These are phyloP conservation scores for Palythoa caribaeorum DNA, from an alignment of 92 coral and sea anemone species.

Conservation along the genomic window DNA sequence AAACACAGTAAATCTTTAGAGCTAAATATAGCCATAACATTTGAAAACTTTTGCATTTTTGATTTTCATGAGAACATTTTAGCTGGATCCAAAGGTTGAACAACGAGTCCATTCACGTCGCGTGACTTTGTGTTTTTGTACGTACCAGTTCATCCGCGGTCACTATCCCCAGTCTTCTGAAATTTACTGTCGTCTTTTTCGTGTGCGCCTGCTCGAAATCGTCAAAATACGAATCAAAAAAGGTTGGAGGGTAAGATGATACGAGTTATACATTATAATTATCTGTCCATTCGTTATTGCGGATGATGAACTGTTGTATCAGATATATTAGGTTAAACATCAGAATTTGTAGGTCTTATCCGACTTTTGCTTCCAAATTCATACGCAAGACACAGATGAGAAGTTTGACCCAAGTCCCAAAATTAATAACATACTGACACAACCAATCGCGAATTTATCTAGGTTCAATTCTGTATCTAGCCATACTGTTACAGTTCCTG, in stretches of 20 bases:
- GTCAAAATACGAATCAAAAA: background rate
- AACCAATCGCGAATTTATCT: too few species aligned
- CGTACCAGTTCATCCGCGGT: conserved; percentile 6
- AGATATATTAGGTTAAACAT: too few species aligned
- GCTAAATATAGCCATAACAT: background rate
- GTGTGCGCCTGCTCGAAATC: background rate
- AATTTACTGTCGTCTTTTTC: background rate
- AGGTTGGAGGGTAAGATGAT: background rate
- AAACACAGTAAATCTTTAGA: background rate
- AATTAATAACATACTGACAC: too few species aligned
- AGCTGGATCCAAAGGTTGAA: background rate
- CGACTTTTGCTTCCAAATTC: too few species aligned
- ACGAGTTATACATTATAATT: too few species aligned
- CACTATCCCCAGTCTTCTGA: background rate
- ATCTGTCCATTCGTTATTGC: too few species aligned
- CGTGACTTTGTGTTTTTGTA: background rate
- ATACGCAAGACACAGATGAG: too few species aligned
- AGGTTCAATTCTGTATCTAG: too few species aligned
- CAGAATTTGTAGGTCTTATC: too few species aligned
- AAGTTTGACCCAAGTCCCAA: too few species aligned
- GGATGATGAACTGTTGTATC: too few species aligned
- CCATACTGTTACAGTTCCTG: too few species aligned
- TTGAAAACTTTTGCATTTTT: background rate
- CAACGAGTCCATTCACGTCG: background rate
- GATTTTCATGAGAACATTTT: background rate